Evolutionary conservation across 2,113 vertebrate species (phyloP), one percentile per base, ranked within the genome.

Genomic region (Ellobius talpinus): DNA sequence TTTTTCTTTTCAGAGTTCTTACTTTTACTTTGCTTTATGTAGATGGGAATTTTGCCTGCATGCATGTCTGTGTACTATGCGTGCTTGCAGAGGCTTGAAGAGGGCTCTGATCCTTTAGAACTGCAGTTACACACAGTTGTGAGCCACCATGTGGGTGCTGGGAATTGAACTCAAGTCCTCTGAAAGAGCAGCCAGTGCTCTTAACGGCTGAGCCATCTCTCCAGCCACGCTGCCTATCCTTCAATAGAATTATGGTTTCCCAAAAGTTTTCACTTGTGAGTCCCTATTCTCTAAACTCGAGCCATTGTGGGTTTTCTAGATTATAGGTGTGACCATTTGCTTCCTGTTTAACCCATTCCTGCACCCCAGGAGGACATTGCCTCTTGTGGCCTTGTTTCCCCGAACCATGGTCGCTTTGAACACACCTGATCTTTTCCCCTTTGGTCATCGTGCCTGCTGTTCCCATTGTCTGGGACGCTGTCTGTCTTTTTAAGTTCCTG

Each of bases 281-380:
- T 39, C 58, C 24, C 73, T 55, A 8, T 78, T 93, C 36, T 82
- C n/a, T 52, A 36, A 2, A 21, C 50, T 42, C 16, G 31, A 73
- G 65, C n/a, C 70, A 76, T 2, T 74, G 42, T 63, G 90, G 65
- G 87, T 76, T 78, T 95, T 93, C 70, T 81, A 42, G 91, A 92
- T 86, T 42, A 76, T 42, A 72, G 12, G 29, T 66, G 24, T 76
- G 19, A 87, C 94, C 8, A 82, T n/a, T 47, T 89, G 58, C 63
- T 96, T 96, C 61, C 50, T 61, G 47, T 33, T 24, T 58, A 58
- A 17, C 66, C 55, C 3, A 33, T 50, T 90, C 94, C 65, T 85
- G 70, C 17, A n/a, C 93, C 90, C 81, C 33, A 79, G 89, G 79
- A 86, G 91, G 68, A 92, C 13, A 14, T 17, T 19, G 36, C 85